A percentile compares a stretch with the other conserved stretches of the same genome.
Evolutionary conservation across 2,113 vertebrate species (phyloP).

Genomic region (Zosterops hypoxanthus): DNA sequence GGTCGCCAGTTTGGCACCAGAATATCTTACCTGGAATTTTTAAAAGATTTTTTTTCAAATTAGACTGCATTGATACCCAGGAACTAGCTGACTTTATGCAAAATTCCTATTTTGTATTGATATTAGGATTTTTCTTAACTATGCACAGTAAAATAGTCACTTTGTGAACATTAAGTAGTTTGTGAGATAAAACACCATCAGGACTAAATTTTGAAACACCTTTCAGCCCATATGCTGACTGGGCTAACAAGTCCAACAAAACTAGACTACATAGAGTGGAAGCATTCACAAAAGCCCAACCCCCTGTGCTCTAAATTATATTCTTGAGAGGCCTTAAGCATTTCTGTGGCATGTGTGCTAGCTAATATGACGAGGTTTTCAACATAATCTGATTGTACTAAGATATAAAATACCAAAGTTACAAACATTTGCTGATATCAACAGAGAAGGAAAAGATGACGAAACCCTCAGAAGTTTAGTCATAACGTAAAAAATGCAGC

Average conservation of each 20-base stretch:
- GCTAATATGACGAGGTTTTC: background rate
- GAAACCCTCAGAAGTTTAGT: slow-evolving; percentile 66
- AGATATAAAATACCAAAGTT: slow-evolving; percentile 43
- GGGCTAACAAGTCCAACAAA: background rate
- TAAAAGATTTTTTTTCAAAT: slow-evolving; percentile 44
- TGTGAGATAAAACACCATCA: background rate
- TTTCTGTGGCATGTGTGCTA: background rate
- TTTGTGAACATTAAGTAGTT: background rate
- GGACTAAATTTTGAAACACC: background rate
- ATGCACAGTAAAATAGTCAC: background rate
- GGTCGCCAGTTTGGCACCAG: background rate
- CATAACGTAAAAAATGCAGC: slow-evolving; percentile 44
- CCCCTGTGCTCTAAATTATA: background rate
- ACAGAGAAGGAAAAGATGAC: slow-evolving; percentile 49
- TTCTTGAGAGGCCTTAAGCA: background rate
- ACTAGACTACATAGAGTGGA: background rate
- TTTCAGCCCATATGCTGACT: background rate
- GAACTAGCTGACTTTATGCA: slow-evolving; percentile 26
- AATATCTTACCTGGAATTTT: background rate
- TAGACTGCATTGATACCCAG: background rate
- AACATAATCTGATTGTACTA: slow-evolving; percentile 8
- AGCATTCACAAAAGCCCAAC: background rate
- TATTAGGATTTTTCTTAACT: background rate
- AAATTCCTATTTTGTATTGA: background rate
- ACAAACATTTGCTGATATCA: slow-evolving; percentile 9